Evolutionary conservation across 2,113 vertebrate species (phyloP), one percentile per base, ranked within the genome.

Genomic region (Bucco capensis): DNA sequence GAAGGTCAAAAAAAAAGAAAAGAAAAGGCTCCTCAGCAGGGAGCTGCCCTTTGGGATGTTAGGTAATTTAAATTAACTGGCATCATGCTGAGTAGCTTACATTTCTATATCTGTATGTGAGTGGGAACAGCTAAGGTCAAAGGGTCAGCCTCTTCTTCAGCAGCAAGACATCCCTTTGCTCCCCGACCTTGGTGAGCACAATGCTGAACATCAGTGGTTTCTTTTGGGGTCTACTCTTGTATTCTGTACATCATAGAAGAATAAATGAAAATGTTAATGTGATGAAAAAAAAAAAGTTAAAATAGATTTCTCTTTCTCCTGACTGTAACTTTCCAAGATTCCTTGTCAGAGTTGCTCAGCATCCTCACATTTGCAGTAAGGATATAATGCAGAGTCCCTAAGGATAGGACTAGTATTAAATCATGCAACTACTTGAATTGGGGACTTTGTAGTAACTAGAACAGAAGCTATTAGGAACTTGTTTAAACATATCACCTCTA

Each of bases 21-120:
- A 95, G 66, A 90, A 95, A 96, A 96, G 87, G 78, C 46, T 85
- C 30, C 94, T 85, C 95, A 94, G 94, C 90, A 87, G 94, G 92
- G 89, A 93, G 78, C 89, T 96, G 90, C 90, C 94, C 94, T 96
- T 84, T 90, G 96, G 94, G 94, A 96, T 96, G 95, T 96, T 93
- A 94, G 92, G 93, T 92, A 94, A 93, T 96, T 96, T 91, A 95
- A 94, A 96, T 96, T 93, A 95, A 95, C 94, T 94, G 89, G 84
- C 86, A 76, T 86, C 93, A 94, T 76, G 94, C 93, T 96, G 94
- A 95, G 94, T 66, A 94, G 89, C 92, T 94, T 96, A 96, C 90
- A 93, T 96, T 95, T 96, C 92, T 96, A 67, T 96, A 96, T 95
- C 89, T 96, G 90, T 95, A 76, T 94, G 90, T 89, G 92, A 94